Conservation (phyloP, 2,888 invertebrate species). For the Zootermopsis nevadensis region DNA sequence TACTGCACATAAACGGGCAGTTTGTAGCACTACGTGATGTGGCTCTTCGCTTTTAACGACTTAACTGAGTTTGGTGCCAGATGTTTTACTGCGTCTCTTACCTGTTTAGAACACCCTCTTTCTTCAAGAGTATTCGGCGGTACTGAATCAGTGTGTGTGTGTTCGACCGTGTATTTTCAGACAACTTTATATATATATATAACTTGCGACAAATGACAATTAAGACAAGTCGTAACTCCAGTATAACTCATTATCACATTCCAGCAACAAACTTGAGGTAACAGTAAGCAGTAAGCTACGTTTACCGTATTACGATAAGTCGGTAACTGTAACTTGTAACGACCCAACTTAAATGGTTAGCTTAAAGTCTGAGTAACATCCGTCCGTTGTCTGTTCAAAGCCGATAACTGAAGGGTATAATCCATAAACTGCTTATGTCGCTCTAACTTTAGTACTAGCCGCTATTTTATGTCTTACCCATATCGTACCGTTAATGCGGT, state of each 20-base stretch:
- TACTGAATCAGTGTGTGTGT: too few species aligned
- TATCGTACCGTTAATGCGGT: not conserved
- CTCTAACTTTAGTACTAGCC: not conserved
- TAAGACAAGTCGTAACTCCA: not conserved
- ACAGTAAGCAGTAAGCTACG: too few species aligned
- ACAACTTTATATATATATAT: not conserved
- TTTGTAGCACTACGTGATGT: not conserved
- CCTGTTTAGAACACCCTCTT: too few species aligned
- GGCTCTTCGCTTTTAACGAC: not conserved
- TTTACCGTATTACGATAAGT: not conserved
- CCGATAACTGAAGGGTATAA: constrained; percentile 32
- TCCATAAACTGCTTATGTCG: not conserved
- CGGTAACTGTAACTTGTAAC: not conserved
- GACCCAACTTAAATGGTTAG: constrained; percentile 1
- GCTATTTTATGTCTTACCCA: not conserved
- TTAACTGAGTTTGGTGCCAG: not conserved
- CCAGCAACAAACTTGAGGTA: not conserved
- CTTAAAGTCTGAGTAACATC: not conserved
- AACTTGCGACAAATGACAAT: not conserved
- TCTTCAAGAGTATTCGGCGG: too few species aligned
- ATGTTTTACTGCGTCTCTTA: too few species aligned
- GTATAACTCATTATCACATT: not conserved
- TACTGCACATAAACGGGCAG: not conserved
- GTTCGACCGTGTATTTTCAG: too few species aligned
- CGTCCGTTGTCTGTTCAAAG: constrained; percentile 14